Base-by-base conservation (phyloP, 2,113 vertebrate species). In the Clarias gariepinus region DNA sequence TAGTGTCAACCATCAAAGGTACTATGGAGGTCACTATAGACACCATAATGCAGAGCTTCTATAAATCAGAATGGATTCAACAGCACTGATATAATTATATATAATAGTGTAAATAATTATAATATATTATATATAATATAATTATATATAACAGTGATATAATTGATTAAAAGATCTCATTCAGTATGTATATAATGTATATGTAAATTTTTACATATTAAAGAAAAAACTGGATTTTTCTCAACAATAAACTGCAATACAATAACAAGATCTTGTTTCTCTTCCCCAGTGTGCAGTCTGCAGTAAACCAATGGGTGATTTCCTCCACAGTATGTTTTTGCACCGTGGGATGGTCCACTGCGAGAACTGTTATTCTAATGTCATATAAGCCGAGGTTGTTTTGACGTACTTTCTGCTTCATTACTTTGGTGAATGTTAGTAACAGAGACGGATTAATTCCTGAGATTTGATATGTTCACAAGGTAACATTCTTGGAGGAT, bases 261-360 rank as follows among this genome's bases (percentile, higher is more conserved):
- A 21, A 36, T 60, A 57, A 18, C 1, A 23, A 36, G 15, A 3
- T 81, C 1, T 25, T 60, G 16, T 84, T n/a, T 78, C 25, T 19
- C 36, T 82, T 84, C 91, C 89, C 11, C 92, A 98, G 97, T 97
- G 97, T 68, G 96, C 91, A 0, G 93, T 96, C 87, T 98, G 97
- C 87, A 92, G 93, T 83, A 96, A 94, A 89, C 95, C 95, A 0
- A 97, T 97, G 96, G 97, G 97, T 91, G 96, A 97, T 81, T 94
- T 97, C 12, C 91, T 97, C 76, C 86, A 94, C 91, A 95, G 92
- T 82, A 96, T 97, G 93, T 98, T 96, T 93, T 93, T 97, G 89
- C 96, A 97, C 30, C 90, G 92, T 2, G 95, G 96, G 85, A 95
- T 93, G 11, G 96, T 98, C 89, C 96, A 97, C 92, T 98, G 97